phyloP scores from a whole-genome alignment of 2,797 vertebrate species.

The Buceros bicornis region DNA sequence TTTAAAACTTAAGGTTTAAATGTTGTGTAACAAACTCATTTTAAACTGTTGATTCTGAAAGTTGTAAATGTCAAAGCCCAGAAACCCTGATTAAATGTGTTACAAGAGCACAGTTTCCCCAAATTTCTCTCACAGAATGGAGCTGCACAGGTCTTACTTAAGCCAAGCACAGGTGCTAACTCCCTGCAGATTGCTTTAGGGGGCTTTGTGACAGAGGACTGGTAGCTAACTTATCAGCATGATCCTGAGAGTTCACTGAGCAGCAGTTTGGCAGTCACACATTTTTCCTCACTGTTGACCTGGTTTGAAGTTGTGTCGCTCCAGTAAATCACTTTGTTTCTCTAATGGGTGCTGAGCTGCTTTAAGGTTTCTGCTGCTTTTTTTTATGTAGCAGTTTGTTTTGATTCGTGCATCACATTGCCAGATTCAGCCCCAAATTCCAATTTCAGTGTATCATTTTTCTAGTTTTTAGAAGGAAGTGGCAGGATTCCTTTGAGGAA shows the following conservation, averaged over 20 bases:
- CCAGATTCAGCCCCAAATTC: neutral
- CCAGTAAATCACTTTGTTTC: neutral
- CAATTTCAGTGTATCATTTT: neutral
- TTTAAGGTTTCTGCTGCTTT: neutral
- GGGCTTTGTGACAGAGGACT: neutral
- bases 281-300: neutral
- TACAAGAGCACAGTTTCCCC: neutral
- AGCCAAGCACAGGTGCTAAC: neutral
- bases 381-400: neutral
- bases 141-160: neutral
- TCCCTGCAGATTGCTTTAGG: neutral
- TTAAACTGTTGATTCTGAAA: neutral
- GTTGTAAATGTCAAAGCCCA: neutral
- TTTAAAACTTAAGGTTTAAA: neutral
- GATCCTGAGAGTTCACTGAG: neutral
- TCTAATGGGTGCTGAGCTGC: neutral
- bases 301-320: neutral
- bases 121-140: too few species aligned
- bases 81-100: neutral
- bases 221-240: fast-evolving
- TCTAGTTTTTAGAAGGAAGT: neutral
- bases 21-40: neutral
- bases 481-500: neutral
- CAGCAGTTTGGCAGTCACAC: neutral
- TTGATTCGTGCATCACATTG: fast-evolving